Base-by-base conservation (phyloP, 1,140 invertebrate genomes). In the Ruditapes philippinarum region DNA sequence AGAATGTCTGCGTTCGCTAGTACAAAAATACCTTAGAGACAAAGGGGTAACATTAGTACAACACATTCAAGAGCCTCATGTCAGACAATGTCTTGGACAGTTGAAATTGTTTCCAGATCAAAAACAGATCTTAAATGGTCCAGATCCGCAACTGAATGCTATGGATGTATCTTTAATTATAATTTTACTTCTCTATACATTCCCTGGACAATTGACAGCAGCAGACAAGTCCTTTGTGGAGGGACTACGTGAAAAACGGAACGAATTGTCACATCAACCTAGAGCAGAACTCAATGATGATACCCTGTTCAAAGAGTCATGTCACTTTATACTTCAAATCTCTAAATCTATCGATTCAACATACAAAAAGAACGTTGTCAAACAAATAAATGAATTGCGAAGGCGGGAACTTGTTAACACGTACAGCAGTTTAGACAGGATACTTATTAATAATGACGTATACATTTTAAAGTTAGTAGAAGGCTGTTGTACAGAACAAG, bases 391-490 rank as follows among this genome's bases (percentile, higher is more conserved):
- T 33, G 79, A 81, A 7, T n/a, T 81, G 25, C 51, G 51, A 22
- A 81, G 33, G 22, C 22, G 79, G 33, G 79, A 81, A 40, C 51
- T 81, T 19, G 49, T 81, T 36, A 12, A 38, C 25, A 81, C 57
- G 31, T 42, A 57, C 5, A 81, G 49, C 22, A 57, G 65, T 62
- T 22, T 81, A n/a, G 79, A 81, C 14, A 57, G 38, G 42, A 65
- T 81, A 17, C 11, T 22, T n/a, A 60, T 81, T 25, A 81, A 81
- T 38, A 60, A 60, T 31, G 79, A 81, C 62, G 22, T 60, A 5
- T 81, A 31, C 31, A 65, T 81, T 36, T 12, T 81, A 3, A 81
- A 81, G 38, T 28, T 81, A n/a, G 79, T 62, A 25, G 79, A 81
- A 62, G 12, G 54, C 1, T 22, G 1, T 31, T 28, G 38, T n/a